phyloP scores from a whole-genome alignment of 1,140 invertebrate genomes.

The Lepidurus apus region DNA sequence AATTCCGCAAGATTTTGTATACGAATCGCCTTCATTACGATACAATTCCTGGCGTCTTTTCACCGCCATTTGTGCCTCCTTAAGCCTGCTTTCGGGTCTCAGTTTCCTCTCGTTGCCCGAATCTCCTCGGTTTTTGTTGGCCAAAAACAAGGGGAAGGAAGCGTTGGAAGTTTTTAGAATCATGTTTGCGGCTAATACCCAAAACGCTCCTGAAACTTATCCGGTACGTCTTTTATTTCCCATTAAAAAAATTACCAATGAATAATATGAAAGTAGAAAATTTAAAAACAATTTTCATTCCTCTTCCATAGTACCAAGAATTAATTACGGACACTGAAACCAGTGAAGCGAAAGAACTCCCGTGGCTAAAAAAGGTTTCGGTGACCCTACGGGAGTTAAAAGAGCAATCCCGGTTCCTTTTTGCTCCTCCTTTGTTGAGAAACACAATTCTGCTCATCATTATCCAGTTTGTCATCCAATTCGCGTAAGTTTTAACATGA shows the following conservation, averaged over 20 bases:
- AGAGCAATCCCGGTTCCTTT: not conserved
- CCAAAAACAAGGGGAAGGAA: not conserved
- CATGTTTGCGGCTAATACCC: not conserved
- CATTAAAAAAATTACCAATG: not conserved
- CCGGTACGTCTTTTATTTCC: not conserved
- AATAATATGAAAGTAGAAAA: not conserved
- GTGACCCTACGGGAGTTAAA: not conserved
- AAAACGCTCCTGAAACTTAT: not conserved
- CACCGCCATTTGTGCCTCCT: not conserved
- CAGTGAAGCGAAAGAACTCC: not conserved
- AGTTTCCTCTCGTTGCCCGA: not conserved
- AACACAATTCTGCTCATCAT: not conserved
- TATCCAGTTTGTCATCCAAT: constrained; percentile 3
- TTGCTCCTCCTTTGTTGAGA: not conserved
- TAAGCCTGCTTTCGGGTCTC: not conserved
- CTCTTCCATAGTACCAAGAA: not conserved
- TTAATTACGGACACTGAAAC: not conserved
- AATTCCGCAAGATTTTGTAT: not conserved
- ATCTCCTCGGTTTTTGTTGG: not conserved
- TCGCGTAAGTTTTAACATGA: not conserved
- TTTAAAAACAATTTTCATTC: not conserved
- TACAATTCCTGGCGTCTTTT: constrained; percentile 18
- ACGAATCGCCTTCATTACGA: not conserved
- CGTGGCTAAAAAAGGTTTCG: not conserved
- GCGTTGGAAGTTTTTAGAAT: not conserved